Conservation (phyloP, 2,888 invertebrate genomes). For the Salpingus planirostris region DNA sequence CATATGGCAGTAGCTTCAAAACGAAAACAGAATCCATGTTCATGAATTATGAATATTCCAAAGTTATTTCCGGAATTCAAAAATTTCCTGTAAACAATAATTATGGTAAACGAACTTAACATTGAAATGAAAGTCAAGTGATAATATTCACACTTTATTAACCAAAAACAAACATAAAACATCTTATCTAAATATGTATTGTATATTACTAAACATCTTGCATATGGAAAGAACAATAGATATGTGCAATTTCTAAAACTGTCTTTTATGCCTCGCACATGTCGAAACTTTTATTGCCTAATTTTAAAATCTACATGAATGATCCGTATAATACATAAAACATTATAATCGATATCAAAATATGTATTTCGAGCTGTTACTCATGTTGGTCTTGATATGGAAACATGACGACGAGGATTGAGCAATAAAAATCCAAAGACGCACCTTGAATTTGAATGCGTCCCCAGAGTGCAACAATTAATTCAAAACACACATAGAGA, state of each 20-base stretch:
- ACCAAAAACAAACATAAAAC: constrained; percentile 41
- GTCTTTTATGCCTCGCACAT: constrained; percentile 31
- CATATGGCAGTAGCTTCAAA: too few relatives aligned
- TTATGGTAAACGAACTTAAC: too few relatives aligned
- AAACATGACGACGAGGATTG: constrained; percentile 19
- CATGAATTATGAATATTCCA: too few relatives aligned
- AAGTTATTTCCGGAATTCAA: too few relatives aligned
- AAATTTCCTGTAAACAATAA: too few relatives aligned
- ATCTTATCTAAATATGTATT: constrained; percentile 37
- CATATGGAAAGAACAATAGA: constrained; percentile 41
- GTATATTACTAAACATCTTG: constrained; percentile 40
- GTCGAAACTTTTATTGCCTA: constrained; percentile 25
- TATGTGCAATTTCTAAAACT: constrained; percentile 40
- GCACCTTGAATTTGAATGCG: too few relatives aligned
- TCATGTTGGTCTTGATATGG: constrained; percentile 20
- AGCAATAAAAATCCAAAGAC: constrained; percentile 20
- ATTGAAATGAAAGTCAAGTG: too few relatives aligned
- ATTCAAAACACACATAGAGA: constrained; percentile 11
- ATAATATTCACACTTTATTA: constrained; percentile 43
- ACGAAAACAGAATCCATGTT: too few relatives aligned
- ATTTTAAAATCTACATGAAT: constrained; percentile 26
- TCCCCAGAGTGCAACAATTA: constrained; percentile 5
- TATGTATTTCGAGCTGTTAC: constrained; percentile 34
- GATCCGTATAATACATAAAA: constrained; percentile 29
- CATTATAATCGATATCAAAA: constrained; percentile 31